Conservation (phyloP, 2,888 invertebrate species). For the Nowickia ferox region DNA sequence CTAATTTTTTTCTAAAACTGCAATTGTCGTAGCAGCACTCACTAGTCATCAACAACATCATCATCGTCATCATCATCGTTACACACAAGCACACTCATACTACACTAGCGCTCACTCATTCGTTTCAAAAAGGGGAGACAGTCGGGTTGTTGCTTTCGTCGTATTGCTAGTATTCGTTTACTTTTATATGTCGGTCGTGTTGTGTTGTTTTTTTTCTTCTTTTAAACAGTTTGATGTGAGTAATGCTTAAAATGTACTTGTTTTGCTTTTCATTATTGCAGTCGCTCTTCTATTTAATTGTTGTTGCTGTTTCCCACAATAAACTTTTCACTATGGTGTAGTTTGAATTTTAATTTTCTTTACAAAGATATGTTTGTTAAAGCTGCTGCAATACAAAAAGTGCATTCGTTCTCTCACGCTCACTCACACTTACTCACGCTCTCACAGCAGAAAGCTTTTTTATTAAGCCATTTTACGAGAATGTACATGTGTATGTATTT, state of each 20-base stretch:
- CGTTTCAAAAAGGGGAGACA: slow-evolving; percentile 41
- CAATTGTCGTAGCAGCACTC: slow-evolving; percentile 72
- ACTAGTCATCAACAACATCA: slow-evolving; percentile 57
- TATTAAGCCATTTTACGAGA: background rate
- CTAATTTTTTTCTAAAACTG: slow-evolving; percentile 75
- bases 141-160: slow-evolving; percentile 50
- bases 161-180: slow-evolving; percentile 31
- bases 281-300: slow-evolving; percentile 1
- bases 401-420: slow-evolving; percentile 18
- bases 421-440: background rate
- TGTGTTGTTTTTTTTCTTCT: slow-evolving; percentile 19
- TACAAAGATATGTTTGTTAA: slow-evolving; percentile 2
- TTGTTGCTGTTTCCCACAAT: slow-evolving; percentile 4
- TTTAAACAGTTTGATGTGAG: slow-evolving; percentile 42
- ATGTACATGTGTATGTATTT: background rate
- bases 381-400: slow-evolving; percentile 5
- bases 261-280: slow-evolving; percentile 43
- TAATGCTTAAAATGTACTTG: slow-evolving; percentile 39
- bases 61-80: slow-evolving; percentile 47
- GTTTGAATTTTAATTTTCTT: slow-evolving; percentile 19
- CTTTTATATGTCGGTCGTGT: slow-evolving; percentile 43
- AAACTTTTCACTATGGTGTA: background rate
- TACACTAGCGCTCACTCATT: background rate
- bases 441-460: slow-evolving; percentile 35
- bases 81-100: slow-evolving; percentile 15